phyloP scores from a whole-genome alignment of 1,140 invertebrate genomes.

The Colletes gigas region DNA sequence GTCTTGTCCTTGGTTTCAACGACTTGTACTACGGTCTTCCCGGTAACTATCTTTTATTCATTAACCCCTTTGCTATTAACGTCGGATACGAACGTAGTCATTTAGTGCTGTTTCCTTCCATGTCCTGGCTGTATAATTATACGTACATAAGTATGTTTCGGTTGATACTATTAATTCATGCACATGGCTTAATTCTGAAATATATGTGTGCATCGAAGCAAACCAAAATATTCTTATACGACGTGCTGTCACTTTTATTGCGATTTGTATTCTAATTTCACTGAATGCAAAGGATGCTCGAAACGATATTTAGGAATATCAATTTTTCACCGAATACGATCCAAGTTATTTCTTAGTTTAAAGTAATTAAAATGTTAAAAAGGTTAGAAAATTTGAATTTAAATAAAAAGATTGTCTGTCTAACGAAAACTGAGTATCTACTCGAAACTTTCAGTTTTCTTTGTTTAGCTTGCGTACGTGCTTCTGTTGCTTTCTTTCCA shows the following conservation, averaged over 20 bases:
- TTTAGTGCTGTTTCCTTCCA: conserved; percentile 24
- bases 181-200: background rate
- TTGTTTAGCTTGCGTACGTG: background rate
- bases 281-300: too few relatives aligned
- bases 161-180: conserved; percentile 21
- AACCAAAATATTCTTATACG: background rate
- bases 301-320: too few relatives aligned
- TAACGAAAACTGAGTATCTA: background rate
- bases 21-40: conserved; percentile 26
- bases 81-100: conserved; percentile 21
- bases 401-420: background rate
- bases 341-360: too few relatives aligned
- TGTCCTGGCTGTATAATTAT: conserved; percentile 24
- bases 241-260: background rate
- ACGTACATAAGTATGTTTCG: conserved; percentile 7
- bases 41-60: conserved; percentile 45
- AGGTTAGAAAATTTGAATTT: background rate
- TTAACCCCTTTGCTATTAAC: conserved; percentile 23
- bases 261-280: too few relatives aligned
- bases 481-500: conserved; percentile 16
- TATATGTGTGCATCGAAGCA: background rate
- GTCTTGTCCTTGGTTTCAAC: conserved; percentile 9
- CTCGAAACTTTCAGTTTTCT: background rate
- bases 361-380: too few relatives aligned
- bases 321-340: too few relatives aligned